These are phyloP conservation scores for Hippocampus zosterae DNA, from an alignment of 2,113 vertebrate genomes.

Conservation along the genomic window DNA sequence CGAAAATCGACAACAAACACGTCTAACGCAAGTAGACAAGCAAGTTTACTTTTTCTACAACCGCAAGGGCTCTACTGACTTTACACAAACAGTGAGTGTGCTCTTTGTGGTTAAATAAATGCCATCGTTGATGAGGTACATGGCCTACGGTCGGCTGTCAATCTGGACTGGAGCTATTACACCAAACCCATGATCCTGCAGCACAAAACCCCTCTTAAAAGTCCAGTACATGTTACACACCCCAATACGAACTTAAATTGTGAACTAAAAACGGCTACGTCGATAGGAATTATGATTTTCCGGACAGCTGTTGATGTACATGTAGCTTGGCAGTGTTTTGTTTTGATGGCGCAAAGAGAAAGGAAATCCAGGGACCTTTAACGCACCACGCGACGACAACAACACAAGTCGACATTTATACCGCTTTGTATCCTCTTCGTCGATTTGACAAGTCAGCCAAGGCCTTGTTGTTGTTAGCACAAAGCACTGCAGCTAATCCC, in stretches of 20 bases:
- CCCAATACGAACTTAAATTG: neutral
- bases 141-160: conserved; percentile 20
- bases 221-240: neutral
- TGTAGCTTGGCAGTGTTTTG: conserved; percentile 61
- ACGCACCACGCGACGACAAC: neutral
- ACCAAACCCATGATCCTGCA: conserved; percentile 40
- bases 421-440: neutral
- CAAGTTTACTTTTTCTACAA: conserved; percentile 42
- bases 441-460: neutral
- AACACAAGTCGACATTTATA: conserved; percentile 1
- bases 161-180: conserved; percentile 29
- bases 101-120: too few species aligned
- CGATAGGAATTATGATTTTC: neutral
- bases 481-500: conserved; percentile 59
- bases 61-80: neutral
- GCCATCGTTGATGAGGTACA: neutral
- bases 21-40: conserved; percentile 12
- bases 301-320: conserved; percentile 20
- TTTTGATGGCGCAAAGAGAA: conserved; percentile 60
- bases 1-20: conserved; percentile 19
- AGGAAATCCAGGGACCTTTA: conserved; percentile 27
- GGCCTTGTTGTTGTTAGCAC: conserved; percentile 18
- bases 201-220: conserved; percentile 34
- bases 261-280: neutral
- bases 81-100: neutral